A percentile compares a stretch with the other conserved stretches of the same genome.
Conservation (phyloP, 1,140 invertebrate species). For the Ips typographus region DNA sequence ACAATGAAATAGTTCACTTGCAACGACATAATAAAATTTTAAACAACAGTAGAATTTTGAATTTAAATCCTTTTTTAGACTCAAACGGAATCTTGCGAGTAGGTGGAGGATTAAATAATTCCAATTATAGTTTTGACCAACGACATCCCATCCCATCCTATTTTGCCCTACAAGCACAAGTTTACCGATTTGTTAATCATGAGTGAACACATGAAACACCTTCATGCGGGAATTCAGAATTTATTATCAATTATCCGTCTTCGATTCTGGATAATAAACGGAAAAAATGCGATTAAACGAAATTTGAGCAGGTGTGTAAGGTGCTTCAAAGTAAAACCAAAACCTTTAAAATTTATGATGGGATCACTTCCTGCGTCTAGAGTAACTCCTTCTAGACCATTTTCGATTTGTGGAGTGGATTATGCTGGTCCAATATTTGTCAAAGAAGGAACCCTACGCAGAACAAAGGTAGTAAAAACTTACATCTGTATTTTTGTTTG, state of each 20-base stretch:
- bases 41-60: too few relatives aligned
- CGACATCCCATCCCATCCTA: too few relatives aligned
- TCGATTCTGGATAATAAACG: not conserved
- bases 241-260: not conserved
- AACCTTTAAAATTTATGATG: constrained; percentile 40
- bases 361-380: constrained; percentile 45
- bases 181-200: not conserved
- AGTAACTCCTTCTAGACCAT: constrained; percentile 39
- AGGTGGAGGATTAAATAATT: too few relatives aligned
- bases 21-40: too few relatives aligned
- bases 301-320: constrained; percentile 38
- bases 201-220: too few relatives aligned
- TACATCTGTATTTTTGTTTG: not conserved
- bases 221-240: not conserved
- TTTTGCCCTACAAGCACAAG: too few relatives aligned
- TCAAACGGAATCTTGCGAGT: too few relatives aligned
- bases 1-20: too few relatives aligned
- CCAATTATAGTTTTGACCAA: too few relatives aligned
- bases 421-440: constrained; percentile 46
- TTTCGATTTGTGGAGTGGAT: constrained; percentile 45
- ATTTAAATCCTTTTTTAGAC: too few relatives aligned
- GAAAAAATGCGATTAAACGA: not conserved
- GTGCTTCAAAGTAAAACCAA: constrained; percentile 40
- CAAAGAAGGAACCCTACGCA: constrained; percentile 29
- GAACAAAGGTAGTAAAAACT: constrained; percentile 7